These are phyloP conservation scores for Ptilonorhynchus violaceus DNA, from an alignment of 2,113 vertebrate species.

Conservation along the genomic window DNA sequence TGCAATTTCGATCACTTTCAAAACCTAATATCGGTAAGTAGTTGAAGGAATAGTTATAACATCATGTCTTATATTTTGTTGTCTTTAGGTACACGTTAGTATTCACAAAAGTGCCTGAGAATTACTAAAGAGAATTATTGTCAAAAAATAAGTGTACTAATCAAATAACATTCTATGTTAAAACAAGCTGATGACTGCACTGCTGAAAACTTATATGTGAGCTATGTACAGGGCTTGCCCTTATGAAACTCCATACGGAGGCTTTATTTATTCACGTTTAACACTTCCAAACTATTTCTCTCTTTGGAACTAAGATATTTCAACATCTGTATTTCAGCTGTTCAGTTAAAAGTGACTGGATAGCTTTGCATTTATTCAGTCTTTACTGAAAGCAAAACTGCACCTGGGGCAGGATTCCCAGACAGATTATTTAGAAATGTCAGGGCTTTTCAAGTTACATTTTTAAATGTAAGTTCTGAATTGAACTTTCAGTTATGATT, in stretches of 20 bases:
- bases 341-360: background rate
- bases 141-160: background rate
- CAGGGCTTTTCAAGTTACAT: background rate
- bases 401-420: conserved; percentile 22
- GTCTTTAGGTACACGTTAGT: background rate
- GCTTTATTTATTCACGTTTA: background rate
- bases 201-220: background rate
- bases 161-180: background rate
- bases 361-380: background rate
- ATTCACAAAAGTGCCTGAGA: background rate
- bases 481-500: background rate
- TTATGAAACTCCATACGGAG: background rate
- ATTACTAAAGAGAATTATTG: background rate
- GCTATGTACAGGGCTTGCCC: background rate
- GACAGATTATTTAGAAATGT: conserved; percentile 34
- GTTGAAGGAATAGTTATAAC: background rate
- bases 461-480: background rate
- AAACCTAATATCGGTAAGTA: background rate
- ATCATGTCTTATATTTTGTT: background rate
- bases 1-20: background rate
- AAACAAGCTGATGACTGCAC: background rate
- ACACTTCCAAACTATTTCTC: background rate
- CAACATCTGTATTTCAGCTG: background rate
- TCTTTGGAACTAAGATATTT: background rate
- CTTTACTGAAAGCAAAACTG: background rate